A percentile compares a stretch with the other conserved stretches of the same genome.
These are phyloP conservation scores for Crossaster papposus DNA, from an alignment of 53 echinoderm and acorn worm genomes.

Conservation along the genomic window DNA sequence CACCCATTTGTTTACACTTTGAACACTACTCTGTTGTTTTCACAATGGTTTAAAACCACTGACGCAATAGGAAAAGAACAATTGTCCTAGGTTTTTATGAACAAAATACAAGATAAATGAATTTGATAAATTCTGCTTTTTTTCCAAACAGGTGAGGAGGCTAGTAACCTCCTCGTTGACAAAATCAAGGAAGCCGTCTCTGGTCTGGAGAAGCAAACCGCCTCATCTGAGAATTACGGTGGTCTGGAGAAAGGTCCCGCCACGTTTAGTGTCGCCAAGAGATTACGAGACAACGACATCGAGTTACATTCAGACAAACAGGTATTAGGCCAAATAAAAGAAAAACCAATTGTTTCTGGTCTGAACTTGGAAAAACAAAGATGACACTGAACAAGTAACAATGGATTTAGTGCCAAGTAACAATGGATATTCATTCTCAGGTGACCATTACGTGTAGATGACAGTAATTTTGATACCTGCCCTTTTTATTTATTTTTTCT, in stretches of 20 bases:
- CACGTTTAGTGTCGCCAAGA: conserved; percentile 87
- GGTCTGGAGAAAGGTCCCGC: conserved; percentile 74
- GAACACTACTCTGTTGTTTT: too few species aligned
- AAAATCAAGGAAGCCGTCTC: conserved; percentile 84
- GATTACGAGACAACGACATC: conserved; percentile 83
- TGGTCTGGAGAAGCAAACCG: conserved; percentile 73
- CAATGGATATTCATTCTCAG: too few species aligned
- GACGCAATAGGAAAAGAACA: too few species aligned
- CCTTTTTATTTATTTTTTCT: conserved; percentile 36
- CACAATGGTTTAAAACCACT: too few species aligned
- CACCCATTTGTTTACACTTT: too few species aligned
- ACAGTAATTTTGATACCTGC: neutral
- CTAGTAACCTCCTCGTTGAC: conserved; percentile 55
- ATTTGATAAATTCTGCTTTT: neutral
- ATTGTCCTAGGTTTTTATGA: neutral
- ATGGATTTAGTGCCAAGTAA: too few species aligned
- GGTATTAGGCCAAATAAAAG: conserved; percentile 39
- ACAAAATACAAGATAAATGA: neutral
- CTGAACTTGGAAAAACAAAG: too few species aligned
- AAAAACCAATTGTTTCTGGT: neutral
- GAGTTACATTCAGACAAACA: conserved; percentile 89
- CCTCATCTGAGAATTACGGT: conserved; percentile 72
- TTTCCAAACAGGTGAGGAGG: conserved; percentile 70
- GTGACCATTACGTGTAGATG: neutral
- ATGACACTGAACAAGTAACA: too few species aligned